Percentiles rank a stretch among this genome's conserved stretches.
Evolutionary conservation across 2,113 vertebrate genomes (phyloP).

Genomic region (Eurystomus gularis): DNA sequence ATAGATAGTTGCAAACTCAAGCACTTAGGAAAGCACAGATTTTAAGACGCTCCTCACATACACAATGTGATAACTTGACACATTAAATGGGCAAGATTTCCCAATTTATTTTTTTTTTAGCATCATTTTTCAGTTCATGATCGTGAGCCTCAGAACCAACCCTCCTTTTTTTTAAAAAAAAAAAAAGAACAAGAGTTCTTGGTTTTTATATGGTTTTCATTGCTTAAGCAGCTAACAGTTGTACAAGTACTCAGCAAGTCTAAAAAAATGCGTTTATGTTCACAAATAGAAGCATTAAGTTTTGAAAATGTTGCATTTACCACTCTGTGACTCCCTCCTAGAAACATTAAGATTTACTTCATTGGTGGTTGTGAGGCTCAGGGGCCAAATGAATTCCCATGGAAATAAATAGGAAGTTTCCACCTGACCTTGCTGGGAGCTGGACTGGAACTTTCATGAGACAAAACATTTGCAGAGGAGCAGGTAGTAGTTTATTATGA

Average conservation of each 20-base stretch:
- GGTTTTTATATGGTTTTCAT: background rate
- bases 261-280: background rate
- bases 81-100: background rate
- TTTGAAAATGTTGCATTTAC: background rate
- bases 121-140: background rate
- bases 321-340: background rate
- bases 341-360: background rate
- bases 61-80: background rate
- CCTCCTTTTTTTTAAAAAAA: background rate
- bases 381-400: background rate
- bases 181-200: too few relatives aligned
- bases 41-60: background rate
- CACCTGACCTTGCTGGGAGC: background rate
- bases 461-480: conserved; percentile 3
- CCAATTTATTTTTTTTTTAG: background rate
- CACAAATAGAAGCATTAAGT: background rate
- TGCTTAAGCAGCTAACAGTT: background rate
- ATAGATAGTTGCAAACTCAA: background rate
- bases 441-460: background rate
- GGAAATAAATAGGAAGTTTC: background rate
- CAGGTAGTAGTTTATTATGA: background rate
- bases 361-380: background rate
- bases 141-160: background rate
- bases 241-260: background rate
- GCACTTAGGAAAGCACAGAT: background rate